Evolutionary conservation across 2,113 vertebrate species (phyloP).

Genomic region (Hiodon alosoides): DNA sequence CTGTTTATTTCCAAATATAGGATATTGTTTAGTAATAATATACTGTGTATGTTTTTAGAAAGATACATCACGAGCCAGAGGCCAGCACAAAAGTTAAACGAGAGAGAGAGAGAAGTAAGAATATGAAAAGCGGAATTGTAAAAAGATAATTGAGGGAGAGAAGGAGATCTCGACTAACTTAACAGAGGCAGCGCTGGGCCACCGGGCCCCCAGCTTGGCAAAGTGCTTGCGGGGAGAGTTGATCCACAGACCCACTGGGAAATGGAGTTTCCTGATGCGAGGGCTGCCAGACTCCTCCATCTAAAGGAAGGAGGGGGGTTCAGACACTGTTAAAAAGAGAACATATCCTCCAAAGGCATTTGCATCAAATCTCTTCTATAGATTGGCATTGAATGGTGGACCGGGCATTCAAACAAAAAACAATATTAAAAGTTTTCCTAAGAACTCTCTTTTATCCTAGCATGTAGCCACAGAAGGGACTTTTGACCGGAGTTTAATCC

Average conservation of each 20-base stretch:
- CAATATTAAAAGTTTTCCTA: no score
- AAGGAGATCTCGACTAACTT: slow-evolving; percentile 63
- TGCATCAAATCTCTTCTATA: no score
- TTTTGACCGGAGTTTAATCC: no score
- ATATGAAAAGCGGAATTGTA: background rate
- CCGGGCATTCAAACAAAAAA: no score
- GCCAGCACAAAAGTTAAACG: no score
- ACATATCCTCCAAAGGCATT: no score
- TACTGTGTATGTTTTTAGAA: no score
- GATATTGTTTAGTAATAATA: no score
- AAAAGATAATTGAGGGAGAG: background rate
- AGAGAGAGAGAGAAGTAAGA: background rate
- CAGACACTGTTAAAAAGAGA: background rate
- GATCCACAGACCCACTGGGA: slow-evolving; percentile 89
- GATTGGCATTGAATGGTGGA: no score
- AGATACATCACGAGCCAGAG: background rate
- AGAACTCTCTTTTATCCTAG: no score
- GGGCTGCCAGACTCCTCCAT: slow-evolving; percentile 86
- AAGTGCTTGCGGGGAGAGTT: slow-evolving; percentile 88
- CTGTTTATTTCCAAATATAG: no score
- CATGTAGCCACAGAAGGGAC: no score
- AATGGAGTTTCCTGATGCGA: slow-evolving; percentile 81
- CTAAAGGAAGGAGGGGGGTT: slow-evolving; percentile 46
- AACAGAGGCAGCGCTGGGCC: slow-evolving; percentile 84
- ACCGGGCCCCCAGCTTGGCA: slow-evolving; percentile 79